Conservation (phyloP, 2,888 invertebrate genomes). For the Platycheirus albimanus region DNA sequence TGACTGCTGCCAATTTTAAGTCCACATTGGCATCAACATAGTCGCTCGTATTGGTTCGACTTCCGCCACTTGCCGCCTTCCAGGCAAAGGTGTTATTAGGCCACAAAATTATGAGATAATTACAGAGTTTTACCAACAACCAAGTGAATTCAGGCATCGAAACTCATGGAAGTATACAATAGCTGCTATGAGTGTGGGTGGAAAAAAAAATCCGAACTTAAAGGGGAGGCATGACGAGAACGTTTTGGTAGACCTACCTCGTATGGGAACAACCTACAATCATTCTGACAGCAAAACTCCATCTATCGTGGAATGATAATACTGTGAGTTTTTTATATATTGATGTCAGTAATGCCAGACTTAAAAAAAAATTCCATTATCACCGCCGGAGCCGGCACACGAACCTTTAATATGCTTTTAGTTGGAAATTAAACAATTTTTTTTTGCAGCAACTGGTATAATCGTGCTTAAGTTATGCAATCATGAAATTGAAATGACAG, state of each 20-base stretch:
- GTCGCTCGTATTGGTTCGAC: slow-evolving; percentile 38
- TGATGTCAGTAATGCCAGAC: slow-evolving; percentile 13
- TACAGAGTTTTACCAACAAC: slow-evolving; percentile 38
- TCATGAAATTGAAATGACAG: too few species aligned
- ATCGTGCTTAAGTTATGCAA: too few species aligned
- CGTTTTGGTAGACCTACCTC: slow-evolving; percentile 33
- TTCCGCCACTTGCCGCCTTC: slow-evolving; percentile 56
- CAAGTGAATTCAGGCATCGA: slow-evolving; percentile 29
- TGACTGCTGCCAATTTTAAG: slow-evolving; percentile 63
- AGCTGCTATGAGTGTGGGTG: neutral
- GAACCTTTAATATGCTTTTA: too few species aligned
- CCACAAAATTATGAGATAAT: slow-evolving; percentile 67
- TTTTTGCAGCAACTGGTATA: too few species aligned
- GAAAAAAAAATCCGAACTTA: slow-evolving; percentile 4
- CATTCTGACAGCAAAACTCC: slow-evolving; percentile 10
- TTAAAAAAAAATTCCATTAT: too few species aligned
- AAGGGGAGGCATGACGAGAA: slow-evolving; percentile 33
- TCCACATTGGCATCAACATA: slow-evolving; percentile 44
- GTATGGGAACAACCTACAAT: slow-evolving; percentile 6
- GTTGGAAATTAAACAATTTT: too few species aligned
- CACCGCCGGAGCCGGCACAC: too few species aligned
- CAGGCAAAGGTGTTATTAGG: slow-evolving; percentile 57
- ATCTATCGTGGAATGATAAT: neutral
- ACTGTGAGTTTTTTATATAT: neutral
- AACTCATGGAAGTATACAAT: slow-evolving; percentile 21